Conservation (phyloP, 1,140 invertebrate genomes). For the Drosophila sp. region DNA sequence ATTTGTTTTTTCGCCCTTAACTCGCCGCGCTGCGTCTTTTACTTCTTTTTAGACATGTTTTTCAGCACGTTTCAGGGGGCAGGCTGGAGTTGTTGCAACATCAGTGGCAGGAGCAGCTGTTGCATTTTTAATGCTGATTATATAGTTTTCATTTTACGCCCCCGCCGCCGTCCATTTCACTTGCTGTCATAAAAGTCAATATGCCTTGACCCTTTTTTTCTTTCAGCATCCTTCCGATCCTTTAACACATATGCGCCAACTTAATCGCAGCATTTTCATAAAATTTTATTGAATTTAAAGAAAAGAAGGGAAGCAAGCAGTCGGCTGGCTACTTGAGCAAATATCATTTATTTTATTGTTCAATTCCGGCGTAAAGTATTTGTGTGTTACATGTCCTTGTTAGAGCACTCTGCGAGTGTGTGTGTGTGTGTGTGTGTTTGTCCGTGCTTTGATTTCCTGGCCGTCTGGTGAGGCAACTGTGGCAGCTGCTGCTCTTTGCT, state of each 20-base stretch:
- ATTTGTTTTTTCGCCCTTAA: constrained; percentile 25
- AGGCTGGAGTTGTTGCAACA: background rate
- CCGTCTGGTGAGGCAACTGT: constrained; percentile 61
- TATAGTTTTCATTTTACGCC: constrained; percentile 61
- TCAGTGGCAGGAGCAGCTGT: constrained; percentile 50
- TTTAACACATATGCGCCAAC: constrained; percentile 64
- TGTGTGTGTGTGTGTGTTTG: constrained; percentile 21
- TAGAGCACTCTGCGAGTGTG: constrained; percentile 26
- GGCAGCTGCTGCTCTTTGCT: constrained; percentile 56
- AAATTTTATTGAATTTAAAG: constrained; percentile 82
- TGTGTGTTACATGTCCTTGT: constrained; percentile 54
- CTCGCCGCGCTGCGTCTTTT: constrained; percentile 15
- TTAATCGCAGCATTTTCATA: constrained; percentile 80
- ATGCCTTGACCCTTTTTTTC: constrained; percentile 68
- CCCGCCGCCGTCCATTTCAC: constrained; percentile 16
- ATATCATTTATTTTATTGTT: constrained; percentile 82
- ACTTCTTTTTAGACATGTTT: constrained; percentile 28
- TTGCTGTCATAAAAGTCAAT: constrained; percentile 76
- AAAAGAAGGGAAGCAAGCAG: constrained; percentile 13
- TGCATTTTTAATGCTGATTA: constrained; percentile 70
- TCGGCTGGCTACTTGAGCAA: constrained; percentile 66
- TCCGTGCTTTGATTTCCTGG: constrained; percentile 68
- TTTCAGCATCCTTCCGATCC: constrained; percentile 29
- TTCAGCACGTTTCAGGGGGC: background rate
- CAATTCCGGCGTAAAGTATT: constrained; percentile 73